Evolutionary conservation across 2,113 vertebrate species (phyloP).

Genomic region (Phyllopteryx taeniolatus): DNA sequence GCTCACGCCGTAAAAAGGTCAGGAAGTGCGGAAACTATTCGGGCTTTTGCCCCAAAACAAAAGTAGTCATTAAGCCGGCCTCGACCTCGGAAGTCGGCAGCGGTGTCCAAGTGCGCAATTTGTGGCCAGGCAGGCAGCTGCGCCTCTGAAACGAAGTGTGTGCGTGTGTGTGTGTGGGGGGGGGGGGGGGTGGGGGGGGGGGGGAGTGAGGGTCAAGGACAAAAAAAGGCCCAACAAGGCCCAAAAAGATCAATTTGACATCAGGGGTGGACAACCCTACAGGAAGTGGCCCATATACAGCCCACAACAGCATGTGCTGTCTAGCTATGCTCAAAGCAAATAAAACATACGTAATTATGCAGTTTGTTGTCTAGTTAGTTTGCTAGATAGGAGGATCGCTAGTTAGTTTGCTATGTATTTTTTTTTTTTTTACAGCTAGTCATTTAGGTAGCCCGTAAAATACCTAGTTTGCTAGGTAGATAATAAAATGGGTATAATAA

Average conservation of each 20-base stretch:
- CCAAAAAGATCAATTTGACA: conserved; percentile 21
- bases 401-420: no score
- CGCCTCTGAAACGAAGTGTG: not conserved
- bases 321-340: no score
- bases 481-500: no score
- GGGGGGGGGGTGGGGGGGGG: not conserved
- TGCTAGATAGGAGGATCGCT: no score
- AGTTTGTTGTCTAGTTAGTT: no score
- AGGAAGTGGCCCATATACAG: not conserved
- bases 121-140: conserved; percentile 17
- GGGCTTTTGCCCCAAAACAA: conserved; percentile 38
- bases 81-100: conserved; percentile 54
- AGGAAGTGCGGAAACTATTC: conserved; percentile 16
- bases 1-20: conserved; percentile 11
- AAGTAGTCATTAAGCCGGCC: conserved; percentile 37
- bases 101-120: conserved; percentile 33
- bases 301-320: not conserved
- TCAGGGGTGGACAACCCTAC: conserved; percentile 1
- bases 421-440: no score
- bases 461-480: not conserved
- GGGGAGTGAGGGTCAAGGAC: not conserved
- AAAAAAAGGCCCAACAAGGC: not conserved
- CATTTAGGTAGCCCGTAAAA: no score
- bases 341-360: no score
- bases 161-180: not conserved